phyloP scores from a whole-genome alignment of 1,140 invertebrate species.

The Zaprionus capensis region DNA sequence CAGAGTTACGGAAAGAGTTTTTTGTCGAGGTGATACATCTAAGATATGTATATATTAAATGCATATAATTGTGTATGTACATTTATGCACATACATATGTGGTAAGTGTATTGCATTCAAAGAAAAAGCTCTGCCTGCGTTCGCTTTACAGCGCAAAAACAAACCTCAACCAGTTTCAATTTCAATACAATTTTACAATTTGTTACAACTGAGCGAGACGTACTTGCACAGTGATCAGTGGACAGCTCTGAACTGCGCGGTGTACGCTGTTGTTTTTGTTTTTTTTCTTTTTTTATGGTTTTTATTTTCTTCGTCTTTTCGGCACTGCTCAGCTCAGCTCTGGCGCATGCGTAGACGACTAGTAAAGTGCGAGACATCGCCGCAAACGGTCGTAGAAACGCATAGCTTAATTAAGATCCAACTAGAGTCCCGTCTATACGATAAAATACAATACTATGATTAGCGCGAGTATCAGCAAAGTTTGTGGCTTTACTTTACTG shows the following conservation, averaged over 20 bases:
- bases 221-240: slow-evolving; percentile 33
- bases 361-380: slow-evolving; percentile 79
- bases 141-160: slow-evolving; percentile 33
- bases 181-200: slow-evolving; percentile 79
- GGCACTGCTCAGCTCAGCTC: slow-evolving; percentile 47
- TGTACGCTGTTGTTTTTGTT: slow-evolving; percentile 31
- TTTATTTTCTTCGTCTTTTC: slow-evolving; percentile 50
- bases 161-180: slow-evolving; percentile 77
- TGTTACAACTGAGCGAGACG: slow-evolving; percentile 67
- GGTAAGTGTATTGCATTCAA: slow-evolving; percentile 32
- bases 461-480: slow-evolving; percentile 3
- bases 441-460: slow-evolving; percentile 6
- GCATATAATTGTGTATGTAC: not conserved
- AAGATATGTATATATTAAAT: not conserved
- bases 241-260: slow-evolving; percentile 29
- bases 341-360: slow-evolving; percentile 75
- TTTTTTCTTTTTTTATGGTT: slow-evolving; percentile 32
- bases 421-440: not conserved
- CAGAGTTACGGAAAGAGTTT: not conserved
- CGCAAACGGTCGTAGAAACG: slow-evolving; percentile 69
- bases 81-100: slow-evolving; percentile 8
- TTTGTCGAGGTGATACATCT: not conserved
- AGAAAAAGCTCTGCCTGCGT: slow-evolving; percentile 19
- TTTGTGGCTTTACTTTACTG: slow-evolving; percentile 13
- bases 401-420: slow-evolving; percentile 16